Evolutionary conservation across 1,140 invertebrate genomes (phyloP), one percentile per base, ranked within the genome.

Genomic region (Hestina assimilis): DNA sequence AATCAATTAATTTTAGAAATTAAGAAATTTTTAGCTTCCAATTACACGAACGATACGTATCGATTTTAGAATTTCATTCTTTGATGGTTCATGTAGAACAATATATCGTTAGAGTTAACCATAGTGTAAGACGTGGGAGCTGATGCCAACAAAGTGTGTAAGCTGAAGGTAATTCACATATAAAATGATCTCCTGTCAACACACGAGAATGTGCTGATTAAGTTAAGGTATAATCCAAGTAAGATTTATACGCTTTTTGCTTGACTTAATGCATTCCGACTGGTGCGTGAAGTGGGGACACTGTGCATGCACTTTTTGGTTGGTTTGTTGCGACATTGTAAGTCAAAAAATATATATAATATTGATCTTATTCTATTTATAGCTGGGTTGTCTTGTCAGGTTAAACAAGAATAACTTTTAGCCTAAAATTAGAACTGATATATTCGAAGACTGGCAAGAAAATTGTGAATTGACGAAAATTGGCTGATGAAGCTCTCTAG

Each of bases 221-320:
- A 47, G 47, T 54, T 85, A 79, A 82, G 76, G 61, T 86, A 81
- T 86, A 81, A 83, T 81, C 77, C 73, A 68, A 75, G 56, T 83
- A 83, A 83, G 72, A 75, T 76, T 76, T 80, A 66, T 76, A 83
- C 69, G 81, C 79, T 83, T 86, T 75, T 79, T 69, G 80, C 76
- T 85, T 81, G 70, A 81, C 68, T 81, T 75, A 65, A 70, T 83
- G 79, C 78, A 85, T 87, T 85, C 82, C 84, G 84, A 75, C 84
- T 84, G 84, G 84, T 85, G 84, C 78, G 69, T 51, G 45, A 52
- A 56, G n/a, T 38, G 12, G n/a, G 15, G 23, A 17, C 8, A n/a
- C 11, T 21, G 38, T 24, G 24, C 12, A 3, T 31, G 24, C 40
- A 19, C 17, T 7, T 14, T 15, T 15, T 33, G 31, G 12, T 14